These are phyloP conservation scores for Cheilosia soror DNA, from an alignment of 2,888 invertebrate species.

Conservation along the genomic window DNA sequence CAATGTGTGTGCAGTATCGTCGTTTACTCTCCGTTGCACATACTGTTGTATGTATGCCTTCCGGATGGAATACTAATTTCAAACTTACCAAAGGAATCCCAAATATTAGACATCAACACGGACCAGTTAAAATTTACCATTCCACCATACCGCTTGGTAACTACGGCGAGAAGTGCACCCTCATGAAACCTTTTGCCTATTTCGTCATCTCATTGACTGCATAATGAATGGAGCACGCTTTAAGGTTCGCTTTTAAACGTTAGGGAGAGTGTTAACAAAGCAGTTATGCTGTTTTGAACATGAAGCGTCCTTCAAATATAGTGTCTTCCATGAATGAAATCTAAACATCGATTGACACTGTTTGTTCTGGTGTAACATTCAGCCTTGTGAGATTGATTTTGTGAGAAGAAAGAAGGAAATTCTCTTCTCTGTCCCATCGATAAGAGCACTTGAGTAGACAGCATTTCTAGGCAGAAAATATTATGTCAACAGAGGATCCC, in stretches of 20 bases:
- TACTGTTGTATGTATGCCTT: neutral
- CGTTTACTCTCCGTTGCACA: neutral
- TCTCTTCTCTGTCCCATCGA: neutral
- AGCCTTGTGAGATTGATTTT: slow-evolving; percentile 17
- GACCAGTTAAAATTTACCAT: neutral
- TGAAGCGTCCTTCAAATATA: neutral
- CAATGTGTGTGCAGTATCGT: neutral
- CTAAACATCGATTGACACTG: slow-evolving; percentile 6
- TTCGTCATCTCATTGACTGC: neutral
- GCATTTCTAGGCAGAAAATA: slow-evolving; percentile 14
- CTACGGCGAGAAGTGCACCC: too few species aligned
- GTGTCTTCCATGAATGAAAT: neutral
- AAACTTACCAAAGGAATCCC: neutral
- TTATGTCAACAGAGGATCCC: slow-evolving; percentile 22
- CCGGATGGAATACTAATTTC: slow-evolving; percentile 17
- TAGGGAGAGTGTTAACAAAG: neutral
- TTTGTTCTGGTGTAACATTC: slow-evolving; percentile 7
- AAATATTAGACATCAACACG: slow-evolving; percentile 8
- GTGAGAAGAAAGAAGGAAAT: too few species aligned
- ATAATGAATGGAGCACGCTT: too few species aligned
- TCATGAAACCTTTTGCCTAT: neutral
- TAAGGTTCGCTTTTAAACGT: too few species aligned
- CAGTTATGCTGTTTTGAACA: neutral
- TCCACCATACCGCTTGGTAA: neutral
- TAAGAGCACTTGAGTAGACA: slow-evolving; percentile 6